Percentiles rank a stretch among this genome's conserved stretches.
These are phyloP conservation scores for Cheilosia variabilis DNA, from an alignment of 2,888 invertebrate species.

Conservation along the genomic window DNA sequence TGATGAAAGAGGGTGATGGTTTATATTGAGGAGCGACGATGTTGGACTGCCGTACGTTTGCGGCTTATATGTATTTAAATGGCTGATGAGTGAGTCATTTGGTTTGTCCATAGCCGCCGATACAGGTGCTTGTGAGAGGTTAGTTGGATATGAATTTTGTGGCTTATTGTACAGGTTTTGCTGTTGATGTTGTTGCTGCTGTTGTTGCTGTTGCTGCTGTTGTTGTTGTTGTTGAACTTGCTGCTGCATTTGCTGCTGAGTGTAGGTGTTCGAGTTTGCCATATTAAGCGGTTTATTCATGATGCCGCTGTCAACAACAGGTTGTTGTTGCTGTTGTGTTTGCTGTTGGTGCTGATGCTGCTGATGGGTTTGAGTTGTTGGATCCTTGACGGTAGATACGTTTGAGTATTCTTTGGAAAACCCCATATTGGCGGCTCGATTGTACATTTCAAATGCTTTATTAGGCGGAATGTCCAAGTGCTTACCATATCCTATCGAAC, in stretches of 20 bases:
- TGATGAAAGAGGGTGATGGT: constrained; percentile 80
- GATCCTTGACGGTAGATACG: background rate
- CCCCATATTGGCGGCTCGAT: constrained; percentile 83
- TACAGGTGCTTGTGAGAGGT: constrained; percentile 53
- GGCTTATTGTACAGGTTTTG: constrained; percentile 76
- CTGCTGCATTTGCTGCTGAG: constrained; percentile 77
- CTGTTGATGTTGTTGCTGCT: constrained; percentile 76
- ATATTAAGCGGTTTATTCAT: constrained; percentile 76
- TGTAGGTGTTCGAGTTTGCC: constrained; percentile 77
- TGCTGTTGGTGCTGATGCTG: constrained; percentile 78
- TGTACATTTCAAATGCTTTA: constrained; percentile 84
- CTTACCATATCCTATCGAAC: constrained; percentile 81
- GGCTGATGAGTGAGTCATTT: constrained; percentile 76
- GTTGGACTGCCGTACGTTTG: constrained; percentile 80
- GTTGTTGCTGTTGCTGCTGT: constrained; percentile 70
- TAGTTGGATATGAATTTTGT: constrained; percentile 66
- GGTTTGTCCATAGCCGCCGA: constrained; percentile 58
- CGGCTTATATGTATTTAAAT: constrained; percentile 81
- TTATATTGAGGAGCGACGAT: constrained; percentile 77
- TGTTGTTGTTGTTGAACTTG: constrained; percentile 76
- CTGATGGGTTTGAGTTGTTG: background rate
- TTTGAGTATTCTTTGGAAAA: constrained; percentile 81
- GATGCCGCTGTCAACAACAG: constrained; percentile 76
- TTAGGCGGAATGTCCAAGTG: constrained; percentile 82
- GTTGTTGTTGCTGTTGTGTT: constrained; percentile 66